Conservation (phyloP, 2,888 invertebrate genomes). For the Myopa tessellatipennis region DNA sequence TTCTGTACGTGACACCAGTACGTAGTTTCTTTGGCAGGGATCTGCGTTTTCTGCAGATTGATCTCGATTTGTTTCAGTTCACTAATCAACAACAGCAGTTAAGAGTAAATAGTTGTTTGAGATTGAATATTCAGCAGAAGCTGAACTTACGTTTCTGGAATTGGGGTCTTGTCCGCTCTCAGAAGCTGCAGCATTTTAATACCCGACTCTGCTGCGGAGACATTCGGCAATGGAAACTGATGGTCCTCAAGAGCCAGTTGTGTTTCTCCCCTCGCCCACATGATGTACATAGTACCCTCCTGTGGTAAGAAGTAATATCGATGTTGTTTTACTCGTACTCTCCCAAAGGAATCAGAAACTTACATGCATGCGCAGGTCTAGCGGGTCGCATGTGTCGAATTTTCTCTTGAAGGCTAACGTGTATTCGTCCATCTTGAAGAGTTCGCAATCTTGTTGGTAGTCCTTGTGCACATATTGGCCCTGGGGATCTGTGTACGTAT, state of each 20-base stretch:
- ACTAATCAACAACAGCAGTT: conserved; percentile 48
- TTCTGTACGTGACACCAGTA: conserved; percentile 95
- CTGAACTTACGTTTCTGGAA: conserved; percentile 65
- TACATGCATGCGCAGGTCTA: conserved; percentile 70
- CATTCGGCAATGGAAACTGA: conserved; percentile 64
- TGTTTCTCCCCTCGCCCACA: conserved; percentile 86
- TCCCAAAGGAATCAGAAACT: conserved; percentile 46
- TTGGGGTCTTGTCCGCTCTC: conserved; percentile 66
- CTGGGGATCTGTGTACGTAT: conserved; percentile 76
- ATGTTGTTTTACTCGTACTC: conserved; percentile 20
- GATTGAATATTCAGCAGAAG: too few species aligned
- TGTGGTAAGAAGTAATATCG: conserved; percentile 61
- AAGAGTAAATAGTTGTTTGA: too few species aligned
- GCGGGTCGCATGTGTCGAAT: conserved; percentile 86
- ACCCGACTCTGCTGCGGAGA: conserved; percentile 72
- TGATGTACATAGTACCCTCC: conserved; percentile 90
- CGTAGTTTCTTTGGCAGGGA: conserved; percentile 90
- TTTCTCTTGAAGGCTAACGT: conserved; percentile 81
- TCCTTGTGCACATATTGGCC: conserved; percentile 77
- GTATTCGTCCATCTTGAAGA: conserved; percentile 71
- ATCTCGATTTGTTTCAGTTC: conserved; percentile 73
- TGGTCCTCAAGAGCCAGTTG: conserved; percentile 70
- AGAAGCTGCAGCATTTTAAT: conserved; percentile 82
- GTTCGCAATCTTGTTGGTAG: conserved; percentile 79
- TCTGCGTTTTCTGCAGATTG: conserved; percentile 74